A percentile compares a stretch with the other conserved stretches of the same genome.
Conservation (phyloP, 2,113 vertebrate genomes). For the Melanocharis versteri region DNA sequence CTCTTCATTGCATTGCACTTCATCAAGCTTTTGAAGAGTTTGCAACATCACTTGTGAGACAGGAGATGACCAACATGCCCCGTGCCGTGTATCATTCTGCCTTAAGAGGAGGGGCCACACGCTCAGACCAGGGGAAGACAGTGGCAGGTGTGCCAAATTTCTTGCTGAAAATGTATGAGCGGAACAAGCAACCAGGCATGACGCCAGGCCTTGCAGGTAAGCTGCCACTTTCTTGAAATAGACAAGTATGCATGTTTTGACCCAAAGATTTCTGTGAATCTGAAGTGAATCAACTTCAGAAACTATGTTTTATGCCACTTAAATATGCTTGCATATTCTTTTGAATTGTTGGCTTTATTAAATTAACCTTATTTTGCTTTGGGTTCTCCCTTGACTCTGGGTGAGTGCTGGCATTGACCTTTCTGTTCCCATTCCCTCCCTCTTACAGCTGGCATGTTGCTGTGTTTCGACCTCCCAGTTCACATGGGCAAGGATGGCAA, state of each 20-base stretch:
- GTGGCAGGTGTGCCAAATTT: conserved; percentile 87
- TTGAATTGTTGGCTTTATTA: not conserved
- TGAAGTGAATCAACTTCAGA: not conserved
- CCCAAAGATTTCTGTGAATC: not conserved
- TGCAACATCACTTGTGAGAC: conserved; percentile 84
- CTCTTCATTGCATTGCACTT: not conserved
- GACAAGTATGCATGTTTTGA: not conserved
- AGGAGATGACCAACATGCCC: conserved; percentile 92
- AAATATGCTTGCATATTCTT: not conserved
- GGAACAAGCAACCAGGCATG: conserved; percentile 92
- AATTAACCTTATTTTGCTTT: not conserved
- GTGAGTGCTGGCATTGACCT: not conserved
- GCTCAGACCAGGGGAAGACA: conserved; percentile 85
- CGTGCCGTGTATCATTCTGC: conserved; percentile 91
- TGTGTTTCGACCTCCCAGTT: conserved; percentile 85
- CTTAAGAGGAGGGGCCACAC: conserved; percentile 73
- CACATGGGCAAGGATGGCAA: conserved; percentile 86
- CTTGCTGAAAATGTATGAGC: conserved; percentile 91
- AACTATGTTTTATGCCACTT: not conserved
- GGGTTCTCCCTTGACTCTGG: not conserved
- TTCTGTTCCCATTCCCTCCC: not conserved
- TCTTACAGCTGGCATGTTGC: conserved; percentile 85
- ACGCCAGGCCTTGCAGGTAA: conserved; percentile 92
- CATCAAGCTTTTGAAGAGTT: conserved; percentile 85
- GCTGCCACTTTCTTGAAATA: not conserved